Evolutionary conservation across 2,113 vertebrate species (phyloP), one percentile per base, ranked within the genome.

Genomic region (Ginglymostoma cirratum): DNA sequence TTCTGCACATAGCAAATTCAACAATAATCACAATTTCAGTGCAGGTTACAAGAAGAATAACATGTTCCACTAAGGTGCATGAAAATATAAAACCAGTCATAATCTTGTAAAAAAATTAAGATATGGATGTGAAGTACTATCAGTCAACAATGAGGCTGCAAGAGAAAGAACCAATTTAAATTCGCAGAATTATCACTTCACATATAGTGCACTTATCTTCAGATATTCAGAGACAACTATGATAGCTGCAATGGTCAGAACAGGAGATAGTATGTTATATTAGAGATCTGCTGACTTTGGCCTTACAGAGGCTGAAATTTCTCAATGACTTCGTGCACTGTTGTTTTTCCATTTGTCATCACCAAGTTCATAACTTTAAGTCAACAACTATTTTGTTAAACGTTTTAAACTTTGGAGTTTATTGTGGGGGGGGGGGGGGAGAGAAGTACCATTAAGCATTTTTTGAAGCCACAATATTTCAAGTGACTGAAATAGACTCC

Each of bases 1-100:
- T 42, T 48, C 65, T 72, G 42, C 42, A 72, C 10, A 27, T 67
- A 72, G n/a, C 23, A 27, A 70, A 72, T 24, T 45, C 69, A 72
- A 95, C 27, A 95, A 24, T 95, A 70, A 94, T 70, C 19, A 95
- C 27, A 48, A 70, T 70, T 5, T 95, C 94, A 95, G 94, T 95
- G 94, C 93, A 65, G 21, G 17, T 70, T 94, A 27, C 67, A 95
- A 76, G 45, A 72, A 72, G 24, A 72, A 48, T 76, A 4, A 95
- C 45, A 69, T 76, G 12, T 72, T 72, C 67, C 94, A 94, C 17
- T 93, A 95, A 95, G 94, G 94, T 95, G 94, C 94, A 70, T 52
- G 30, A 95, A 89, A 95, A 70, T 48, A 72, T 45, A 72, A 83
- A 83, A 83, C 19, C 89, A 66, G 34, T n/a, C 34, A 66, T 23